Conservation (phyloP, 2,113 vertebrate species). For the Mirza zaza region DNA sequence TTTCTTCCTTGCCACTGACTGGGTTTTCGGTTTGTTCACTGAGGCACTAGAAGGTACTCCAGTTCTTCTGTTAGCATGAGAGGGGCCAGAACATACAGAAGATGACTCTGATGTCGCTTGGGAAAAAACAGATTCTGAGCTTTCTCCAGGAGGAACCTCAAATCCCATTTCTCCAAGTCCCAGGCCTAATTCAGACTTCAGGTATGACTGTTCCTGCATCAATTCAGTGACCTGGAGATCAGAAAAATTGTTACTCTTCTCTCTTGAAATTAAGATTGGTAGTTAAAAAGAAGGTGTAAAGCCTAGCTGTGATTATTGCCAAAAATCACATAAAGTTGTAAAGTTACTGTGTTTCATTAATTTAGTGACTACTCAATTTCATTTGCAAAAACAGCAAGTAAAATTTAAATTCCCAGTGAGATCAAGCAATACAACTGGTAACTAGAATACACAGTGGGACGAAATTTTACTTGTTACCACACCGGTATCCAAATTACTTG, state of each 20-base stretch:
- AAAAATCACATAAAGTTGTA: neutral
- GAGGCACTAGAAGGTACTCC: constrained; percentile 69
- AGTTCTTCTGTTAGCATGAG: constrained; percentile 78
- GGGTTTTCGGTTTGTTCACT: constrained; percentile 72
- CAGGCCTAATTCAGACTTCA: constrained; percentile 91
- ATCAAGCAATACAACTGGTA: neutral
- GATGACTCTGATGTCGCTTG: constrained; percentile 86
- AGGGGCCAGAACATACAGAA: constrained; percentile 88
- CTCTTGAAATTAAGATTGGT: neutral
- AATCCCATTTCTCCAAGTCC: constrained; percentile 85
- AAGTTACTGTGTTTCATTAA: constrained; percentile 33
- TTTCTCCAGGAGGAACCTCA: constrained; percentile 82
- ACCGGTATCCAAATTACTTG: neutral
- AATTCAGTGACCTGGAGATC: constrained; percentile 91
- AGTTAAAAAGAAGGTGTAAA: constrained; percentile 34
- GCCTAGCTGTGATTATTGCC: neutral
- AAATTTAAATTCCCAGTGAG: constrained; percentile 41
- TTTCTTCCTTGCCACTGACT: constrained; percentile 77
- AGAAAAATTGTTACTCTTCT: constrained; percentile 61
- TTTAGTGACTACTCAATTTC: neutral
- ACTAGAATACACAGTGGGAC: neutral
- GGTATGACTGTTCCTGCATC: constrained; percentile 92
- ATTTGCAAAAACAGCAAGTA: neutral
- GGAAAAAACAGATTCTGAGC: constrained; percentile 85
- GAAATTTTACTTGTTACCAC: neutral